These are phyloP conservation scores for Coracias cyanogaster DNA, from an alignment of 2,797 vertebrate genomes.

Conservation along the genomic window DNA sequence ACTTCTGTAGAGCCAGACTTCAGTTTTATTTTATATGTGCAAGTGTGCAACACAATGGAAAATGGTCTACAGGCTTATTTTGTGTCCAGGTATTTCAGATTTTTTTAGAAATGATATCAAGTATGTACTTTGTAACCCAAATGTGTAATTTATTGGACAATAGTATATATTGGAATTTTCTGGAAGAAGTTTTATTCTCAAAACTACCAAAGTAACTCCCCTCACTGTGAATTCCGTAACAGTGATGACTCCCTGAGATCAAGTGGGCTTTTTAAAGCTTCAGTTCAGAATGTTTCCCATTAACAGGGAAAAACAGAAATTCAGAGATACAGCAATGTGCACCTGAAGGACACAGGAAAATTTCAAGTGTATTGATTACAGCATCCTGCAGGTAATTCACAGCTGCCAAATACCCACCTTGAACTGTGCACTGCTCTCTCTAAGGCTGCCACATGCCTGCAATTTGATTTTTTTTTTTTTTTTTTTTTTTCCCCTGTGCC, in stretches of 20 bases:
- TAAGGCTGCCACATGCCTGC: neutral
- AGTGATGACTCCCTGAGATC: neutral
- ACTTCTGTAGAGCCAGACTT: neutral
- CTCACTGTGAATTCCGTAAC: neutral
- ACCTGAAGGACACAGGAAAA: neutral
- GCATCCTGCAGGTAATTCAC: neutral
- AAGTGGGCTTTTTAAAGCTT: neutral
- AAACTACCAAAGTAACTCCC: neutral
- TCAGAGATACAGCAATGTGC: neutral
- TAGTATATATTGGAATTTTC: neutral
- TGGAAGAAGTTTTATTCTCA: neutral
- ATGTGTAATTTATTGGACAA: neutral
- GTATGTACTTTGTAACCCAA: accelerated
- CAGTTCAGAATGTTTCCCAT: neutral
- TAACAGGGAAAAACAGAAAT: neutral
- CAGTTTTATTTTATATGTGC: neutral
- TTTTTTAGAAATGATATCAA: neutral
- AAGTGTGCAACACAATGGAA: neutral
- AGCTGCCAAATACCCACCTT: neutral
- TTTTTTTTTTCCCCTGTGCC: no score
- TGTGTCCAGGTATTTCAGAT: neutral
- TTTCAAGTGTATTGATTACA: neutral
- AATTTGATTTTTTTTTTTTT: neutral
- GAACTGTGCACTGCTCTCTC: accelerated
- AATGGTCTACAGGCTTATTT: neutral